A percentile compares a stretch with the other conserved stretches of the same genome.
Conservation (phyloP, 2,888 invertebrate species). For the Tortricodes alternella region DNA sequence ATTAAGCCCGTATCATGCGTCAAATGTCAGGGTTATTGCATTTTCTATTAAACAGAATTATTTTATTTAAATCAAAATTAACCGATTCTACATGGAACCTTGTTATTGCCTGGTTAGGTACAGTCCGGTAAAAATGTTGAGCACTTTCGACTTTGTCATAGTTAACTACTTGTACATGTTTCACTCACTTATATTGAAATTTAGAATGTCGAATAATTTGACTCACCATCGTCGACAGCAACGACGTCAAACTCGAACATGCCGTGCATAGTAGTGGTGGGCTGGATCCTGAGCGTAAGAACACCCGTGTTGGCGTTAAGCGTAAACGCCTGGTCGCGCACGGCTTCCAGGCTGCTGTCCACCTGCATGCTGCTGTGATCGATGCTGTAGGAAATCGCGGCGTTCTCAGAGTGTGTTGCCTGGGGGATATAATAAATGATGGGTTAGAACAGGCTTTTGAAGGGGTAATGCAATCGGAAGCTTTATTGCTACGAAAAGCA, state of each 20-base stretch:
- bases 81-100: too few species aligned
- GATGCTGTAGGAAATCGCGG: constrained; percentile 65
- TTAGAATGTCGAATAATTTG: background rate
- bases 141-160: too few species aligned
- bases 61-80: too few species aligned
- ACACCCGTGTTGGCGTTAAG: constrained; percentile 68
- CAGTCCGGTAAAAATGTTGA: too few species aligned
- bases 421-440: constrained; percentile 43
- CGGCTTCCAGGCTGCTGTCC: constrained; percentile 66
- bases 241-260: constrained; percentile 82
- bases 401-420: constrained; percentile 83
- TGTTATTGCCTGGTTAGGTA: too few species aligned
- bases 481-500: too few species aligned
- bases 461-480: too few species aligned
- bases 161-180: too few species aligned
- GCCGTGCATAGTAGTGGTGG: constrained; percentile 81
- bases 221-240: constrained; percentile 78
- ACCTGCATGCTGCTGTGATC: constrained; percentile 58
- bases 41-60: too few species aligned
- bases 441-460: too few species aligned
- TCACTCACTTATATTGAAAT: background rate
- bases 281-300: constrained; percentile 75
- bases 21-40: too few species aligned
- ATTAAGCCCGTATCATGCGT: too few species aligned
- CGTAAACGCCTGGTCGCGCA: constrained; percentile 63